These are phyloP conservation scores for Eulemur albifrons DNA, from an alignment of 2,797 vertebrate genomes.

Conservation along the genomic window DNA sequence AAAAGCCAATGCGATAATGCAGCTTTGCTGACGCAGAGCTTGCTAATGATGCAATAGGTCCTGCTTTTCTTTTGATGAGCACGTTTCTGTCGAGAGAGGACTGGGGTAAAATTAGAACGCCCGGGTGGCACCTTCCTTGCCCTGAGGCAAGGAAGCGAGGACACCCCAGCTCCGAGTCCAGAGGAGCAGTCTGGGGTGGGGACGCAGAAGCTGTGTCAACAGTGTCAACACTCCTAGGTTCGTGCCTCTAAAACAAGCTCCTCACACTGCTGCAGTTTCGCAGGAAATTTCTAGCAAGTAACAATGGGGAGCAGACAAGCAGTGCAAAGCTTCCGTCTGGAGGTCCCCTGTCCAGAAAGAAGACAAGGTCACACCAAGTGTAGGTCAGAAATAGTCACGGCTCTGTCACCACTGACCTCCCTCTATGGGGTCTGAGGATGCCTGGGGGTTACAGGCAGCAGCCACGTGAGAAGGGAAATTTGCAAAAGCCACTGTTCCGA, in stretches of 20 bases:
- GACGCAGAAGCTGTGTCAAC: not conserved
- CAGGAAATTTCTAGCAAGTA: not conserved
- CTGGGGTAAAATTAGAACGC: not conserved
- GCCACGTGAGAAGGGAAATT: not conserved
- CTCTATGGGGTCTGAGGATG: no score
- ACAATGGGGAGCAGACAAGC: not conserved
- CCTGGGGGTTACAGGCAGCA: not conserved
- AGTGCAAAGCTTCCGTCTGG: not conserved
- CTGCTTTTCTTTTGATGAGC: not conserved
- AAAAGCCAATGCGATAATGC: not conserved
- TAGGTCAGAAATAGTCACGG: not conserved
- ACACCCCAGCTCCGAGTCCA: not conserved
- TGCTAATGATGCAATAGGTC: not conserved
- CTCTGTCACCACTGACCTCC: not conserved
- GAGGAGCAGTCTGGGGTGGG: accelerated
- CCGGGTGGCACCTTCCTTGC: not conserved
- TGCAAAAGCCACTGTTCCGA: not conserved
- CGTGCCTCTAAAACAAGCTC: not conserved
- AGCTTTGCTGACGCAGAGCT: not conserved
- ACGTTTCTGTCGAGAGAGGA: not conserved
- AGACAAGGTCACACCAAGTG: not conserved
- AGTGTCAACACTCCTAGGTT: accelerated
- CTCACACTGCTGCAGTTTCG: not conserved
- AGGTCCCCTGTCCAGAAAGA: not conserved
- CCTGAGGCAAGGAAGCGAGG: not conserved